Evolutionary conservation across 2,113 vertebrate genomes (phyloP).

Genomic region (Paralichthys olivaceus): DNA sequence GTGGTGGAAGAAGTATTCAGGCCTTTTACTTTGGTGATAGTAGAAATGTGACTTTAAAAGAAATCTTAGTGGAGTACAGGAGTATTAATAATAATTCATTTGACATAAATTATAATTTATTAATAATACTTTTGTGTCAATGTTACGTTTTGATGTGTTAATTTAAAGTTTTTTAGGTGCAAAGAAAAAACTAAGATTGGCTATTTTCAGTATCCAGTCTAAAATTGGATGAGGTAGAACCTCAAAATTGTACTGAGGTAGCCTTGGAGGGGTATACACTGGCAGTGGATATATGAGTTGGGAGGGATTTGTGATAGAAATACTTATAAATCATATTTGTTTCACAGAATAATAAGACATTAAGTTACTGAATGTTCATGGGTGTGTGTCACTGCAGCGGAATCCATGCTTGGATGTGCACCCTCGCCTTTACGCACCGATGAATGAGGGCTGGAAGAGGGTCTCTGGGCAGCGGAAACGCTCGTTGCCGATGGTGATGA

Average conservation of each 20-base stretch:
- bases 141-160: too few relatives aligned
- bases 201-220: background rate
- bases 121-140: too few relatives aligned
- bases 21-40: background rate
- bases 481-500: constrained; percentile 96
- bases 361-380: too few relatives aligned
- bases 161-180: background rate
- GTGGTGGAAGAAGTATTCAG: background rate
- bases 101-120: too few relatives aligned
- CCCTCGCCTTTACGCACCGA: constrained; percentile 84
- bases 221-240: too few relatives aligned
- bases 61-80: too few relatives aligned
- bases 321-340: too few relatives aligned
- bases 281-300: too few relatives aligned
- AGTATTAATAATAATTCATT: background rate
- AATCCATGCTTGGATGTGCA: background rate
- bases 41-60: background rate
- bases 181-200: background rate
- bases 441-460: constrained; percentile 96
- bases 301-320: too few relatives aligned
- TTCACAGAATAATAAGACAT: too few relatives aligned
- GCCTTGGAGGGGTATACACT: too few relatives aligned
- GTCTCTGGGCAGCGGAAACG: constrained; percentile 97
- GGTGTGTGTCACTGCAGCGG: background rate
- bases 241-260: too few relatives aligned